Conservation (phyloP, 2,888 invertebrate genomes). For the Lasioglossum oenotherae region DNA sequence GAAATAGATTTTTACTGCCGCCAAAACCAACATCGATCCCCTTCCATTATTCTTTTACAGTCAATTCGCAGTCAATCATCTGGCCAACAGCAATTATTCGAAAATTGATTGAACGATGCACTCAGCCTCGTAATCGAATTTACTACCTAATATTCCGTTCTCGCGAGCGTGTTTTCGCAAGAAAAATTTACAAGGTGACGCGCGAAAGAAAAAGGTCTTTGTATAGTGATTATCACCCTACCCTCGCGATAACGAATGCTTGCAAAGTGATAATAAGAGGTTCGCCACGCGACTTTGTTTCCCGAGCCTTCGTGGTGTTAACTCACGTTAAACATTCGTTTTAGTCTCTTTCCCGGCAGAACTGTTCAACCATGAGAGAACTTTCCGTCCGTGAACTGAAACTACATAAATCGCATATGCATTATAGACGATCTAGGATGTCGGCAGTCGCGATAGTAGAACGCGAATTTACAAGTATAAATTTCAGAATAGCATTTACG, state of each 20-base stretch:
- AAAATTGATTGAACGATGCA: not conserved
- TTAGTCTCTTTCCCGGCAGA: not conserved
- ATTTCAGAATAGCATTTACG: not conserved
- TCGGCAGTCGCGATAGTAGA: not conserved
- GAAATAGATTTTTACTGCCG: not conserved
- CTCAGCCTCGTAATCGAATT: not conserved
- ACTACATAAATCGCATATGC: not conserved
- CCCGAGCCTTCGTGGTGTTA: slow-evolving; percentile 43
- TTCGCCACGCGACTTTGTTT: slow-evolving; percentile 55
- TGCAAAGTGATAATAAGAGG: slow-evolving; percentile 50
- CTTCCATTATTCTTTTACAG: not conserved
- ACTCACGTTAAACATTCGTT: slow-evolving; percentile 39
- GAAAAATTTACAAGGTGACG: not conserved
- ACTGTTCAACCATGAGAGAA: not conserved
- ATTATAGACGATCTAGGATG: not conserved
- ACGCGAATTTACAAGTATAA: not conserved
- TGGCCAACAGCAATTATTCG: not conserved
- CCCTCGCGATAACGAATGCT: slow-evolving; percentile 53
- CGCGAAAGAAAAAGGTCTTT: slow-evolving; percentile 6
- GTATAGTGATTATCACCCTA: not conserved
- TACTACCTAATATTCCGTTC: not conserved
- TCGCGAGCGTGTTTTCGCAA: not conserved
- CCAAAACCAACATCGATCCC: not conserved
- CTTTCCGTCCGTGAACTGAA: not conserved
- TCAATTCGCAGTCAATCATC: not conserved